Evolutionary conservation across 2,888 invertebrate genomes (phyloP), one percentile per base, ranked within the genome.

Genomic region (Dendrolimus houi): DNA sequence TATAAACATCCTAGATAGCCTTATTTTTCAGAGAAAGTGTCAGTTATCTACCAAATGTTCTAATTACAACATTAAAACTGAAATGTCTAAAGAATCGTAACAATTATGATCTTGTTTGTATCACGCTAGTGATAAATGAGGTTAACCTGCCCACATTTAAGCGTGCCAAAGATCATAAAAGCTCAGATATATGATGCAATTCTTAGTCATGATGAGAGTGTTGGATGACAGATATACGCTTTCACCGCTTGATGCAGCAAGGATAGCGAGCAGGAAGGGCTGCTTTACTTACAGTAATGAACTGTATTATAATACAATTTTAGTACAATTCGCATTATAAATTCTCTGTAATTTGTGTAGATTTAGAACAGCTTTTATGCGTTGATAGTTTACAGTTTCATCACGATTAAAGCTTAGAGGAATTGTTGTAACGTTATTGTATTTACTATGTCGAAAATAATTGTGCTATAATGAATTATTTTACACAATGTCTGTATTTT

Each of bases 221-320:
- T 47, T 47, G 9, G 76, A 78, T 81, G 82, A 81, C 78, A 79
- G 77, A 81, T 77, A 73, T 69, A 70, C 71, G 76, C 87, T 87
- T 87, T 88, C 87, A 81, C 87, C 68, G 65, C 64, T 66, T 66
- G 70, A 75, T 81, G 75, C 73, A 74, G 76, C 67, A 77, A 81
- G 81, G 82, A 85, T 81, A 76, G 71, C 69, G 71, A 77, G 68
- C 62, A 83, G 79, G 79, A 80, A 73, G 75, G 72, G 70, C 63
- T 70, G 78, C 52, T 72, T 78, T 63, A 80, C 73, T 72, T 76
- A 66, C 52, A 61, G 72, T 77, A 75, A 78, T 73, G 72, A 79
- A 74, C 69, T 72, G 69, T 74, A 76, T 75, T 77, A 74, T 72
- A 62, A 64, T 60, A 59, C 56, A 59, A 63, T 66, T 58, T 54